Base-by-base conservation (phyloP, 2,888 invertebrate species). In the Conistra vaccinii region DNA sequence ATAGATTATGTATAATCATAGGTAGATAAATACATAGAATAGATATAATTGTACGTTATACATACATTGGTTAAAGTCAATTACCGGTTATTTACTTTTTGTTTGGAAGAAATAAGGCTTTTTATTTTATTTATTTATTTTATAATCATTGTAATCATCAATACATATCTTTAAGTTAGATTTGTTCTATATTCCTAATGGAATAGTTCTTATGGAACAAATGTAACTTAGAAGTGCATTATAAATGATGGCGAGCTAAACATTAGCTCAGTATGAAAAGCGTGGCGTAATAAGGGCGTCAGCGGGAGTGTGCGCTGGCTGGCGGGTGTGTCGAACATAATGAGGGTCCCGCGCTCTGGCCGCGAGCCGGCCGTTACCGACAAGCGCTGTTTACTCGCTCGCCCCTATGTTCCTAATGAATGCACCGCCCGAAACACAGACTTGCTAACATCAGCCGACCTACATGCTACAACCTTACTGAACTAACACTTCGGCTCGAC, bases 381-480 rank as follows among this genome's bases (percentile, higher is more conserved):
- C 74, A 65, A 78, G 39, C 68, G 39, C 45, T 73, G 80, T 79
- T 68, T 55, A 69, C 63, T 58, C 29, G 80, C 66, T 51, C 58
- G 55, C 58, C 57, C 62, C 63, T 80, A 80, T 80, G 68, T 65
- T 80, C 42, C 48, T 80, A 68, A 69, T 65, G 61, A 78, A 78
- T 68, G 73, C 66, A 79, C 65, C 58, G 63, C 51, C 73, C 62
- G 61, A 60, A 71, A 74, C 71, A 45, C 45, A 51, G 32, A 53
- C 79, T 53, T 71, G 62, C 63, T 65, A n/a, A 70, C 70, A 63
- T 57, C 63, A 78, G 55, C 48, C 17, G n/a, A 45, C 32, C 48
- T 75, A 32, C 51, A 42, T 17, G 29, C 39, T 75, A 32, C 58
- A 32, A 57, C 48, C 48, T 58, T n/a, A 26, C 39, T 26, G 20